These are phyloP conservation scores for Tenualosa thibaudeaui DNA, from an alignment of 2,797 vertebrate species.

Conservation along the genomic window DNA sequence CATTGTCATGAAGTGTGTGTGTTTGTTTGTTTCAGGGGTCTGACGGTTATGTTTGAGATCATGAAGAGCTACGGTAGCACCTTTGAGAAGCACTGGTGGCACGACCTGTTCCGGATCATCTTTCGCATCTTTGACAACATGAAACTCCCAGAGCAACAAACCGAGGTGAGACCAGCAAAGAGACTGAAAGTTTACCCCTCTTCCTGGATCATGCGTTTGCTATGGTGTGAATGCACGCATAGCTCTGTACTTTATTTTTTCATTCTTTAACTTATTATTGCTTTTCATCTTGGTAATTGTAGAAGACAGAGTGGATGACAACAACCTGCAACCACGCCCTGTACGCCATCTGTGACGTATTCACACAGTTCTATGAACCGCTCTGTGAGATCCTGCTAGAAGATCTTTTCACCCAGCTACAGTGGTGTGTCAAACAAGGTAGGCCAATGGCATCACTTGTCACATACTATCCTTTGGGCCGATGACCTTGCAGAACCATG, in stretches of 20 bases:
- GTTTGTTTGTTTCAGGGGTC: constrained; percentile 75
- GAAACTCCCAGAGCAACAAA: constrained; percentile 96
- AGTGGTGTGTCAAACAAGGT: constrained; percentile 99
- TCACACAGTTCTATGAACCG: constrained; percentile 96
- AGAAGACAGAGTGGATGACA: constrained; percentile 99
- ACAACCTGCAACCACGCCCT: constrained; percentile 97
- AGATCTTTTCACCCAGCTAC: constrained; percentile 91
- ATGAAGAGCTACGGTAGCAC: constrained; percentile 97
- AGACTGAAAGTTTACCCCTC: not conserved
- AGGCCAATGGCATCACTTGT: constrained; percentile 39
- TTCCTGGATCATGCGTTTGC: not conserved
- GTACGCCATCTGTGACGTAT: constrained; percentile 95
- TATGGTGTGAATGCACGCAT: not conserved
- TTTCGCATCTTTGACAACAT: constrained; percentile 98
- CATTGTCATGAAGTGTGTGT: constrained; percentile 10
- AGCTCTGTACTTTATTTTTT: not conserved
- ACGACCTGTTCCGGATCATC: constrained; percentile 93
- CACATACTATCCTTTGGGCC: not conserved
- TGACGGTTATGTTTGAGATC: constrained; percentile 98
- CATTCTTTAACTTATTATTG: not conserved
- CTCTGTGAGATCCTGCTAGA: constrained; percentile 89
- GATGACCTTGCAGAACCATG: not conserved
- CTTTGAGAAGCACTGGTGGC: constrained; percentile 98
- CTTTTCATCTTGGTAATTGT: constrained; percentile 7
- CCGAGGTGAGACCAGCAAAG: constrained; percentile 78